Evolutionary conservation across 2,113 vertebrate genomes (phyloP).

Genomic region (Lates calcarifer): DNA sequence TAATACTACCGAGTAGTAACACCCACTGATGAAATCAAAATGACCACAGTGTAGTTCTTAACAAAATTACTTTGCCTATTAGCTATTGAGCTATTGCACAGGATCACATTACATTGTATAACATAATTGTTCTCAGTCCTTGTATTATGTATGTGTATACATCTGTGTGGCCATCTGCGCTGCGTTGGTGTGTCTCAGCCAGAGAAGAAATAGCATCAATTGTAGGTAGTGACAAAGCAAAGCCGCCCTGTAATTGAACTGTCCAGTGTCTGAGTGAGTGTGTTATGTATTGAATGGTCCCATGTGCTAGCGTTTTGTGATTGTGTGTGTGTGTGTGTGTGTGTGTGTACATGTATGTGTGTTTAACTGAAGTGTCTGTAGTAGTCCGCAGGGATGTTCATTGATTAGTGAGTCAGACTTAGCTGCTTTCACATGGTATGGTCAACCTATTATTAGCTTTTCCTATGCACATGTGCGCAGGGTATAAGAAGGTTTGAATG

Average conservation of each 20-base stretch:
- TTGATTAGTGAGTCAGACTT: slow-evolving; percentile 44
- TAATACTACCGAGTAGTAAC: too few species aligned
- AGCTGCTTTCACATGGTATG: background rate
- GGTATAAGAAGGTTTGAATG: too few species aligned
- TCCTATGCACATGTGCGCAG: background rate
- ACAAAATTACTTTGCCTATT: background rate
- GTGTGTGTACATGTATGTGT: background rate
- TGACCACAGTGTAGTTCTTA: background rate
- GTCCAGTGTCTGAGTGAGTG: slow-evolving; percentile 5
- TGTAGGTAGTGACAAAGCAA: slow-evolving; percentile 6
- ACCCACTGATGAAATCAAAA: background rate
- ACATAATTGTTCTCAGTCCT: background rate
- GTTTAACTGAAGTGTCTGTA: slow-evolving; percentile 24
- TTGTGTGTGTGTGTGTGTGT: background rate
- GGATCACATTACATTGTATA: background rate
- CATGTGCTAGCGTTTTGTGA: too few species aligned
- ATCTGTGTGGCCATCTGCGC: slow-evolving; percentile 37
- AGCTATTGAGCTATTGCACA: background rate
- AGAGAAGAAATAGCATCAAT: slow-evolving; percentile 27
- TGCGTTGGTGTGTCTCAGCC: background rate
- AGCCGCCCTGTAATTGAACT: slow-evolving; percentile 48
- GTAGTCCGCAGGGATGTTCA: slow-evolving; percentile 13
- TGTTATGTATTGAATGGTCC: background rate
- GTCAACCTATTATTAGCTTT: slow-evolving; percentile 28
- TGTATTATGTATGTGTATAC: background rate